Evolutionary conservation across 2,888 invertebrate genomes (phyloP), one percentile per base, ranked within the genome.

Genomic region (Drosophila falleni): DNA sequence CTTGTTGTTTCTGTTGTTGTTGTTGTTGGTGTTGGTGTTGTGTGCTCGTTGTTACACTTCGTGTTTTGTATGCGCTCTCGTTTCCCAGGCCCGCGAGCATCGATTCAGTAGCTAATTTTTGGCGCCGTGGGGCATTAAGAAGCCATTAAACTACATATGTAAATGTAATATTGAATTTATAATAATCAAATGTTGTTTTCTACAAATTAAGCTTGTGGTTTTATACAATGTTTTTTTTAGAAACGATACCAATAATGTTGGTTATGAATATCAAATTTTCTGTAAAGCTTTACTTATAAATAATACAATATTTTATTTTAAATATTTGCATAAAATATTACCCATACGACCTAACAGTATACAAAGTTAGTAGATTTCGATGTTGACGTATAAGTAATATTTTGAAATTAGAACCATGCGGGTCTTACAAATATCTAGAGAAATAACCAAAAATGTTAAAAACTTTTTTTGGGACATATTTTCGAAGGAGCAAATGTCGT

Each of bases 21-120:
- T n/a, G n/a, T n/a, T n/a, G n/a, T n/a, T n/a, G n/a, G n/a, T n/a
- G n/a, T n/a, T n/a, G n/a, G n/a, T n/a, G n/a, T n/a, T n/a, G n/a
- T n/a, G n/a, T n/a, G n/a, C n/a, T n/a, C n/a, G n/a, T n/a, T 70
- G 50, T 60, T 71, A 49, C 15, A 42, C 62, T 76, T 77, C 80
- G 76, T 66, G 80, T 65, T 56, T 31, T 61, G 46, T 61, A 19
- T 39, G 42, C 73, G 46, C 58, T 80, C 77, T 71, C 80, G 66
- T 61, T 76, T 80, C 66, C 66, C 77, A 80, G 77, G 80, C 63
- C 80, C 80, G 80, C 77, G 71, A 80, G 80, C 71, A 71, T 47
- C 50, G 26, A 31, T 61, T 66, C 49, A 55, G 37, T 54, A 39
- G 66, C 62, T 70, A 59, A 50, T 59, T 44, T 66, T 77, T 80